A percentile compares a stretch with the other conserved stretches of the same genome.
Conservation (phyloP, 2,888 invertebrate genomes). For the Nemurella pictetii region DNA sequence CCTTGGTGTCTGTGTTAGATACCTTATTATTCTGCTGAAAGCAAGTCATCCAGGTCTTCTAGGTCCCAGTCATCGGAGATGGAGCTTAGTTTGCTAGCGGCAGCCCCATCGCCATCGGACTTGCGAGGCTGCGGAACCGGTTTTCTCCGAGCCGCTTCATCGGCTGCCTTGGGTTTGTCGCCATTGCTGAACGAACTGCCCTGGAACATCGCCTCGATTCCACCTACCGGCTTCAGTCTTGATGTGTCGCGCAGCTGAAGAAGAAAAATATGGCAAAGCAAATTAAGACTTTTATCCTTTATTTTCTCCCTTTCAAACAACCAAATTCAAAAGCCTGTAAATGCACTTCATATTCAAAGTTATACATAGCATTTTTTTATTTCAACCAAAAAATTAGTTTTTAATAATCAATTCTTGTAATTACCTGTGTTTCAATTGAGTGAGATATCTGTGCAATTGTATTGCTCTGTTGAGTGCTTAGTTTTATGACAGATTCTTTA, state of each 20-base stretch:
- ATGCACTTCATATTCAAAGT: too few species aligned
- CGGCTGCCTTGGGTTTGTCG: background rate
- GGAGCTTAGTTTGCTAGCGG: background rate
- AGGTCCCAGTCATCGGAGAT: constrained; percentile 35
- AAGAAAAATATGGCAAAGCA: constrained; percentile 36
- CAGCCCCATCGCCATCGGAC: background rate
- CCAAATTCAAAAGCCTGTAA: too few species aligned
- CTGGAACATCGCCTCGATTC: constrained; percentile 50
- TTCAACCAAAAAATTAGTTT: background rate
- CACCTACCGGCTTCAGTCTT: constrained; percentile 49
- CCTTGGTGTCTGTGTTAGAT: too few species aligned
- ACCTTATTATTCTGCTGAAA: background rate
- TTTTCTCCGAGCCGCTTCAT: background rate
- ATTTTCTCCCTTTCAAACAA: too few species aligned
- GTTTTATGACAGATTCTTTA: constrained; percentile 49
- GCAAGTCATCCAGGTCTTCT: constrained; percentile 35
- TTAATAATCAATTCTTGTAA: background rate
- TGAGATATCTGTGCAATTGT: constrained; percentile 61
- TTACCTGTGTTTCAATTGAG: constrained; percentile 60
- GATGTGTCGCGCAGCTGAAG: constrained; percentile 46
- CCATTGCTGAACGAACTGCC: background rate
- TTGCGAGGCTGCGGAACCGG: background rate
- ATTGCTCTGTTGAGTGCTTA: constrained; percentile 57
- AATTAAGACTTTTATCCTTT: background rate
- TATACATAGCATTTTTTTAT: too few species aligned